Conservation (phyloP, 2,888 invertebrate genomes). For the Folsomia candida region DNA sequence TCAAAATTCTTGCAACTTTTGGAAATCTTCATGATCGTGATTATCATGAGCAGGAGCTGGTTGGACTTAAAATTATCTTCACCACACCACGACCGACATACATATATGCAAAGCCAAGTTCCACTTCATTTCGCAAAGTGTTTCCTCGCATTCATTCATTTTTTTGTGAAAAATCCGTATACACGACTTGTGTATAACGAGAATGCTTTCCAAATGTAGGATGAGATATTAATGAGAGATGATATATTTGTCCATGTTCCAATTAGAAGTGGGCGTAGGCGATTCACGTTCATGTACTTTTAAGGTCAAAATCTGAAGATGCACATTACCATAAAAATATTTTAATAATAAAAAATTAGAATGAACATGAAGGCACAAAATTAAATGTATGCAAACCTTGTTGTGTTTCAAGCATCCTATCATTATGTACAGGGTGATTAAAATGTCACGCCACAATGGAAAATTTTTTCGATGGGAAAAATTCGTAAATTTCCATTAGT, state of each 20-base stretch:
- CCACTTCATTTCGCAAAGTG: background rate
- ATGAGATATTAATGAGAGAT: constrained; percentile 15
- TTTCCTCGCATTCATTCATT: constrained; percentile 14
- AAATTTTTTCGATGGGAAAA: too few relatives aligned
- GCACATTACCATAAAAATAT: background rate
- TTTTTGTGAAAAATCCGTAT: constrained; percentile 2
- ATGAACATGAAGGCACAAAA: background rate
- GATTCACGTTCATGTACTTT: constrained; percentile 26
- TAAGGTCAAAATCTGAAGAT: background rate
- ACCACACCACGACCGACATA: constrained; percentile 1
- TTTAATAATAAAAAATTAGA: background rate
- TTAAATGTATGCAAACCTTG: too few relatives aligned
- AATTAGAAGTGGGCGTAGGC: constrained; percentile 38
- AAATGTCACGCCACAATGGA: too few relatives aligned
- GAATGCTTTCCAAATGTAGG: background rate
- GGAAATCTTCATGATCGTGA: background rate
- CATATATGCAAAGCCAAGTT: constrained; percentile 2
- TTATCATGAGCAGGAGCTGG: too few relatives aligned
- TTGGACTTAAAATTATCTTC: background rate
- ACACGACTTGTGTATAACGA: too few relatives aligned
- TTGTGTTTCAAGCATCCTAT: too few relatives aligned
- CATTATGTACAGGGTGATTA: too few relatives aligned
- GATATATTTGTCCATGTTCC: constrained; percentile 33
- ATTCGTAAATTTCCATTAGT: too few relatives aligned
- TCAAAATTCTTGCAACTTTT: background rate